Percentiles rank a stretch among this genome's conserved stretches.
These are phyloP conservation scores for Synodontis membranacea DNA, from an alignment of 2,113 vertebrate genomes.

Conservation along the genomic window DNA sequence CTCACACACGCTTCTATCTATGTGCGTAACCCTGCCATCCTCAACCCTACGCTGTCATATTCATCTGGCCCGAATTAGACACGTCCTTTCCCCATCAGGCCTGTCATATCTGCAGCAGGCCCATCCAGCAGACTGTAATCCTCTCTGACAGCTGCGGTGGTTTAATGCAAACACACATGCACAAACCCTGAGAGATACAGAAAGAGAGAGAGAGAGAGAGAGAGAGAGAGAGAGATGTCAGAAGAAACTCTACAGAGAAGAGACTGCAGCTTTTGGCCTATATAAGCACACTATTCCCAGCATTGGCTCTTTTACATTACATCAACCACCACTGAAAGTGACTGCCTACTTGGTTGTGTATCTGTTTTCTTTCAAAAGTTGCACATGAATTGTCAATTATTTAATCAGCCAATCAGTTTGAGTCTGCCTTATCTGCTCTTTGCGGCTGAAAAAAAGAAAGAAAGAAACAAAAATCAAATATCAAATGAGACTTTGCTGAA, in stretches of 20 bases:
- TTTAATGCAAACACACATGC: constrained; percentile 51
- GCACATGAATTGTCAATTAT: background rate
- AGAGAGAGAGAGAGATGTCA: constrained; percentile 17
- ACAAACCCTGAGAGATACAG: constrained; percentile 16
- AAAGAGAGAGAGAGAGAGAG: background rate
- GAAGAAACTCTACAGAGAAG: background rate
- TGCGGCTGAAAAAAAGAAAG: background rate
- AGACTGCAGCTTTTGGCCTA: constrained; percentile 4
- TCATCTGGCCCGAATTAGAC: constrained; percentile 44
- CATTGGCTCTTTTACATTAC: background rate
- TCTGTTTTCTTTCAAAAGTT: background rate
- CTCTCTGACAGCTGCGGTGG: constrained; percentile 47
- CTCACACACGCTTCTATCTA: background rate
- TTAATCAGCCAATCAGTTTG: background rate
- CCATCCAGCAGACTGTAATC: constrained; percentile 38
- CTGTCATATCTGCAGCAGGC: constrained; percentile 49
- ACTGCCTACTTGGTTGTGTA: background rate
- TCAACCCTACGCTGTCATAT: constrained; percentile 37
- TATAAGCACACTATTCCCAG: constrained; percentile 17
- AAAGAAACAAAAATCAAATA: background rate
- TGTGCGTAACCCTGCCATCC: constrained; percentile 29
- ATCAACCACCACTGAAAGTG: background rate
- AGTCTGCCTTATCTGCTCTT: background rate
- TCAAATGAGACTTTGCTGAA: background rate
- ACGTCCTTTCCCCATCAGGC: constrained; percentile 49